These are phyloP conservation scores for Heliconius himera DNA, from an alignment of 1,140 invertebrate species.

Conservation along the genomic window DNA sequence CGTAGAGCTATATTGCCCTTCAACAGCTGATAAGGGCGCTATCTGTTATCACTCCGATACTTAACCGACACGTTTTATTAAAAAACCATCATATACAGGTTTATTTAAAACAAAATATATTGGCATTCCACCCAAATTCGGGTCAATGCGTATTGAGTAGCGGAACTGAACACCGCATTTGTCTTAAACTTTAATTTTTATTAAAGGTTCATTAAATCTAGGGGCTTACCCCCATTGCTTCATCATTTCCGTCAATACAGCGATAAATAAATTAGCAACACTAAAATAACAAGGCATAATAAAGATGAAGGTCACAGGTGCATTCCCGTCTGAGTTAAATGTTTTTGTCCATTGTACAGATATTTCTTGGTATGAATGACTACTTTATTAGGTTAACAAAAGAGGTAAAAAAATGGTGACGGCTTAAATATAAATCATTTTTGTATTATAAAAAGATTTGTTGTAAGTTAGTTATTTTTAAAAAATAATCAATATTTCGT, in stretches of 20 bases:
- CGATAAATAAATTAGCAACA: neutral
- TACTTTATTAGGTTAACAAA: neutral
- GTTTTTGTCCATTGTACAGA: neutral
- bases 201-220: neutral
- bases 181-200: neutral
- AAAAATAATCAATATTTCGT: too few relatives aligned
- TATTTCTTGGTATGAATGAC: neutral
- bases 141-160: too few relatives aligned
- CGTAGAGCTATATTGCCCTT: neutral
- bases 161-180: too few relatives aligned
- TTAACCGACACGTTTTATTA: neutral
- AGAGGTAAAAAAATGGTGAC: neutral
- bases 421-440: too few relatives aligned
- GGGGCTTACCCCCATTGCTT: neutral
- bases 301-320: neutral
- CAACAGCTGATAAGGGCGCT: neutral
- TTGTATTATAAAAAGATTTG: too few relatives aligned
- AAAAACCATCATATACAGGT: neutral
- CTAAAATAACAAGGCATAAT: neutral
- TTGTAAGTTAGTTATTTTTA: too few relatives aligned
- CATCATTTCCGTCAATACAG: neutral
- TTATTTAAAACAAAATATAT: neutral
- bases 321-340: constrained; percentile 1
- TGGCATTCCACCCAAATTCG: neutral
- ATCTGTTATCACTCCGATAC: neutral